Evolutionary conservation across 2,888 invertebrate species (phyloP), one percentile per base, ranked within the genome.

Genomic region (Eupithecia tripunctaria): DNA sequence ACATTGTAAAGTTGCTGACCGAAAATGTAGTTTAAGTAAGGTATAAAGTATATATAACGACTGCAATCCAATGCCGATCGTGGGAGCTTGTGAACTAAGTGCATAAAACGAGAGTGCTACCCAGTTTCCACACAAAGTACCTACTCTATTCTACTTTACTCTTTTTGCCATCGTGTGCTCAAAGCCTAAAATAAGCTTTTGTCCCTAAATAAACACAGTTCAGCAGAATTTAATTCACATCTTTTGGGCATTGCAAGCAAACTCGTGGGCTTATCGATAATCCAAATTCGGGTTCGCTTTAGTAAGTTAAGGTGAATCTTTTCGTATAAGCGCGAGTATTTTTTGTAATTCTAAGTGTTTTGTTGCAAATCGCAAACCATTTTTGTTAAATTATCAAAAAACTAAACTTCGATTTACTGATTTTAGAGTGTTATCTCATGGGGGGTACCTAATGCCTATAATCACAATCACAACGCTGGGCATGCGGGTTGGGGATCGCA

Each of bases 201-300:
- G 36, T n/a, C n/a, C 64, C 64, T 64, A 64, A 64, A 64, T 64
- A 64, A 64, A 64, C 38, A 63, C 14, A 64, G 25, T 64, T 67
- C 67, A 67, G 67, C 47, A 51, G 21, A 67, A 51, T 67, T 67
- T 51, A 67, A 67, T 64, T 64, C 64, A 21, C 62, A 63, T 63
- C 21, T 64, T 64, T 64, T 38, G 36, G 36, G 38, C 64, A 38
- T 36, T 64, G 64, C 64, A 38, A 38, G 64, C 64, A 64, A 36
- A 21, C 36, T 64, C 32, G 62, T 27, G n/a, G 32, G 62, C 62
- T 64, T 64, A 64, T 64, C 64, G 64, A 25, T 64, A 64, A 64
- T 38, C 64, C 64, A 36, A 64, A n/a, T 21, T 25, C 64, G 14
- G 64, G 18, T 29, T 32, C 2, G n/a, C 27, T 14, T 36, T 63